phyloP scores from a whole-genome alignment of 1,140 invertebrate genomes.

The Grapholita molesta region DNA sequence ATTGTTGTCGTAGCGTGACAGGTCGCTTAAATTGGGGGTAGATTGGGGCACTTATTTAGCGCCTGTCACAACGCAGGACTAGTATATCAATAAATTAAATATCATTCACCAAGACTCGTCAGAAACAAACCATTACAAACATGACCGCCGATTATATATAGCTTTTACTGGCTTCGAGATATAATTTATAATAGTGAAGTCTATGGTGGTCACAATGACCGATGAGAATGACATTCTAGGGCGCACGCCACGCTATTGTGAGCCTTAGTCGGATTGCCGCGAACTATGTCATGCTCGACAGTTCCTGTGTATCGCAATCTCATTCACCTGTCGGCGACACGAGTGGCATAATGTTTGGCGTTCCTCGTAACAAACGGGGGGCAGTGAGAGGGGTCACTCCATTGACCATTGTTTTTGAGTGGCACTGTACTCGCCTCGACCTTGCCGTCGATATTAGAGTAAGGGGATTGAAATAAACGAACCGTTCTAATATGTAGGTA shows the following conservation, averaged over 20 bases:
- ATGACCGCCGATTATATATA: not conserved
- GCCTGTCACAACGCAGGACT: conserved; percentile 45
- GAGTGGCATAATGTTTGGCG: not conserved
- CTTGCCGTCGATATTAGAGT: too few relatives aligned
- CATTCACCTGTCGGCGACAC: not conserved
- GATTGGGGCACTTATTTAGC: conserved; percentile 67
- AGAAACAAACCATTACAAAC: not conserved
- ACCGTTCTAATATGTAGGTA: too few relatives aligned
- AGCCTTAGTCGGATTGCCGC: conserved; percentile 11
- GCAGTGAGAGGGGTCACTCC: not conserved
- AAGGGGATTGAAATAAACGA: too few relatives aligned
- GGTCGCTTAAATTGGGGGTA: conserved; percentile 59
- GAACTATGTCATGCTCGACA: not conserved
- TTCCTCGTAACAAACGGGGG: not conserved
- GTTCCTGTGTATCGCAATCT: not conserved
- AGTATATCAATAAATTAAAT: not conserved
- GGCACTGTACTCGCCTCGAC: too few relatives aligned
- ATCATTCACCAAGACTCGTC: too few relatives aligned
- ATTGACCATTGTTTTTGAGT: not conserved
- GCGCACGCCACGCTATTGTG: not conserved
- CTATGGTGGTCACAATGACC: not conserved
- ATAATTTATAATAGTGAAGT: not conserved
- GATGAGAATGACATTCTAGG: not conserved
- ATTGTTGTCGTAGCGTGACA: not conserved
- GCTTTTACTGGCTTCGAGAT: not conserved